Percentiles rank a stretch among this genome's conserved stretches.
phyloP scores from a whole-genome alignment of 2,113 vertebrate species.

The Carollia perspicillata region DNA sequence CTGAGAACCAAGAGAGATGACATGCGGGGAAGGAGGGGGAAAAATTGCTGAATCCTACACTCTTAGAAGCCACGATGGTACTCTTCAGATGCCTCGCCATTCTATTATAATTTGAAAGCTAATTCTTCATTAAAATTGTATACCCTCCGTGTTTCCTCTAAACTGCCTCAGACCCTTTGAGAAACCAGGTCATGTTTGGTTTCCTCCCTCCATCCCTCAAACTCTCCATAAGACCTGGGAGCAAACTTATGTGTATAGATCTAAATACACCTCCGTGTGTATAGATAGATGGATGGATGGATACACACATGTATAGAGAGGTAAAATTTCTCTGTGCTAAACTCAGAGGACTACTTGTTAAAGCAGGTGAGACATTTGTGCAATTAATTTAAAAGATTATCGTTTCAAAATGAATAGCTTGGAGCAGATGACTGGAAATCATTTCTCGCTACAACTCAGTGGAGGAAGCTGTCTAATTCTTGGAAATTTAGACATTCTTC shows the following conservation, averaged over 20 bases:
- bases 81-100: not conserved
- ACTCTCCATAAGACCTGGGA: not conserved
- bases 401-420: slow-evolving; percentile 75
- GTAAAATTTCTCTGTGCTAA: not conserved
- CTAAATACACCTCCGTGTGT: not conserved
- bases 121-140: not conserved
- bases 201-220: not conserved
- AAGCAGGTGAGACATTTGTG: not conserved
- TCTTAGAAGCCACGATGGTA: not conserved
- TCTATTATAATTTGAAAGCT: not conserved
- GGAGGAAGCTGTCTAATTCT: slow-evolving; percentile 75
- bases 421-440: slow-evolving; percentile 74
- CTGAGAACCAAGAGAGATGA: not conserved
- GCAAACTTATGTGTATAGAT: not conserved
- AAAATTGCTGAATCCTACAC: no score
- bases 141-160: not conserved
- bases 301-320: not conserved
- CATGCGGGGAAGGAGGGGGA: not conserved
- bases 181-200: not conserved
- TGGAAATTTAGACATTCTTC: slow-evolving; percentile 79
- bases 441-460: slow-evolving; percentile 67
- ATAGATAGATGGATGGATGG: not conserved
- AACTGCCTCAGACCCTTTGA: not conserved
- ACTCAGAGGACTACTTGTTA: not conserved
- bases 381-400: slow-evolving; percentile 53